Evolutionary conservation across 2,797 vertebrate species (phyloP).

Genomic region (Manis crassicaudata): DNA sequence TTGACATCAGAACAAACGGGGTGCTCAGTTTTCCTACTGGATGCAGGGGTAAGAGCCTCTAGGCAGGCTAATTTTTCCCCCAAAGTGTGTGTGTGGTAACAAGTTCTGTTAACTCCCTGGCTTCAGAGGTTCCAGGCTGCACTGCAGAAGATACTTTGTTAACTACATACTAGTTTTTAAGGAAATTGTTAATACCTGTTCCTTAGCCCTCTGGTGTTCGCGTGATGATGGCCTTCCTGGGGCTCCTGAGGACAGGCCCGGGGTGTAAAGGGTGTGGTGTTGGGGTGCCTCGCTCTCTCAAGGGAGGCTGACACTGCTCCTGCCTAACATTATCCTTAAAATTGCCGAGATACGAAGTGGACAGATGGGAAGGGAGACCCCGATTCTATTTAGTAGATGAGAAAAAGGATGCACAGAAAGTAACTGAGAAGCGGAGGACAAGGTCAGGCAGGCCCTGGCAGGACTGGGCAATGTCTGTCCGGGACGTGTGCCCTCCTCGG

Average conservation of each 20-base stretch:
- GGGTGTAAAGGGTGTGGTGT: background rate
- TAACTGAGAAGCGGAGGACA: background rate
- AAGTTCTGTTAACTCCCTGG: background rate
- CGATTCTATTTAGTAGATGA: background rate
- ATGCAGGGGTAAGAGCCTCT: background rate
- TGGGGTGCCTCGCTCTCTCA: background rate
- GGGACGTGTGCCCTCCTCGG: background rate
- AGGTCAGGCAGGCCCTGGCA: background rate
- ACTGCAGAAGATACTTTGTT: background rate
- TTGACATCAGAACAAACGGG: background rate
- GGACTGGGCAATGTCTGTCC: background rate
- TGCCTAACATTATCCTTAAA: background rate
- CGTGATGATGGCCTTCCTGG: background rate
- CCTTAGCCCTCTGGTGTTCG: background rate
- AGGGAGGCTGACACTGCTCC: background rate
- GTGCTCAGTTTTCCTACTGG: background rate
- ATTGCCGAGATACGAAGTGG: background rate
- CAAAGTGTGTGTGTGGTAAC: fast-evolving
- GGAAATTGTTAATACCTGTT: background rate
- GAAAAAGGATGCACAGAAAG: background rate
- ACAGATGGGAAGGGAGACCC: background rate
- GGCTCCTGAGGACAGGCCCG: background rate
- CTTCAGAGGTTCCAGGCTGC: background rate
- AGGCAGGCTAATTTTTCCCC: background rate
- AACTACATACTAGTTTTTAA: background rate